Percentiles rank a stretch among this genome's conserved stretches.
These are phyloP conservation scores for Excalfactoria chinensis DNA, from an alignment of 2,113 vertebrate species.

Conservation along the genomic window DNA sequence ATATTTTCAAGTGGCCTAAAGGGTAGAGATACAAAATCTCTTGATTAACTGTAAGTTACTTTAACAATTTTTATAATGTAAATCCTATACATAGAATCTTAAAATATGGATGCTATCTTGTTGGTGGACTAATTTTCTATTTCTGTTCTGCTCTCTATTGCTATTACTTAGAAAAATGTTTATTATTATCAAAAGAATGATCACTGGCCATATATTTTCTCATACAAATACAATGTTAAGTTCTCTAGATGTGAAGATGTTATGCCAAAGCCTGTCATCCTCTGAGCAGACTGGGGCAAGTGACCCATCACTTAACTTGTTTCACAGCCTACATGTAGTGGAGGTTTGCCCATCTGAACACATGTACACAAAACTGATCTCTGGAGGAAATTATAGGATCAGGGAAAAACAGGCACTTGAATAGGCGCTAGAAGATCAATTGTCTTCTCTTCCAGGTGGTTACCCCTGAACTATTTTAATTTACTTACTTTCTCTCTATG, in stretches of 20 bases:
- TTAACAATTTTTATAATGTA: background rate
- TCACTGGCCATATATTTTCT: background rate
- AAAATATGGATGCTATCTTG: background rate
- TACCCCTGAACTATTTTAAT: background rate
- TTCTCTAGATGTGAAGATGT: background rate
- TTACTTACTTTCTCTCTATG: background rate
- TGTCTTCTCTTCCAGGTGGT: background rate
- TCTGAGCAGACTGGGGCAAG: background rate
- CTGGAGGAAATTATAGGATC: background rate
- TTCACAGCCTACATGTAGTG: background rate
- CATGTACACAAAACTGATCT: fast-evolving
- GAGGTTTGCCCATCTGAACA: background rate
- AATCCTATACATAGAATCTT: background rate
- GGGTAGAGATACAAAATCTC: background rate
- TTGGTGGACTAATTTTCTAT: background rate
- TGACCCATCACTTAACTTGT: background rate
- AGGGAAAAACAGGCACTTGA: background rate
- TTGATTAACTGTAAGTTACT: background rate
- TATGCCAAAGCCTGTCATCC: background rate
- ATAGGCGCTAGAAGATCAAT: background rate
- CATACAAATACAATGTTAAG: background rate
- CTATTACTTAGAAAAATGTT: background rate
- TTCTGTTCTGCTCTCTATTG: no score
- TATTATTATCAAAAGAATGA: background rate
- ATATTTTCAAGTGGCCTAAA: background rate